Percentiles rank a stretch among this genome's conserved stretches.
Evolutionary conservation across 2,888 invertebrate species (phyloP).

Genomic region (Notocelia uddmanniana): DNA sequence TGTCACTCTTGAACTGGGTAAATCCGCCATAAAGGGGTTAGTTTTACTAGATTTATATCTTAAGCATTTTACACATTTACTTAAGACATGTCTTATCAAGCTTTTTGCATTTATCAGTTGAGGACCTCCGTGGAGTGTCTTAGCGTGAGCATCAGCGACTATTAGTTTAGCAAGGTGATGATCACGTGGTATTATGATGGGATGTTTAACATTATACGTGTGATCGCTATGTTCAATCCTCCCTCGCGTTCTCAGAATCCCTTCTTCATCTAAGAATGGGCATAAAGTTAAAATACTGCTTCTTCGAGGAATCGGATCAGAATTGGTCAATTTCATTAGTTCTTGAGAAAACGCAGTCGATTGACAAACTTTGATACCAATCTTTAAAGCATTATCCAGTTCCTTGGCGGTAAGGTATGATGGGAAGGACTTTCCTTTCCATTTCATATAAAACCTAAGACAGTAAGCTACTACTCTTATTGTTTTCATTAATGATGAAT

Average conservation of each 20-base stretch:
- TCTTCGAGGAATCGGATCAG: not conserved
- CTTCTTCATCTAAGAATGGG: conserved; percentile 50
- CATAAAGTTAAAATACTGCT: conserved; percentile 39
- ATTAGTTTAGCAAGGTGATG: conserved; percentile 46
- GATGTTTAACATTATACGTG: conserved; percentile 48
- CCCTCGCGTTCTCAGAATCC: conserved; percentile 52
- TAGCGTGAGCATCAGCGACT: conserved; percentile 39
- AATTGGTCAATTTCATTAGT: not conserved
- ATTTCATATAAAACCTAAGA: not conserved
- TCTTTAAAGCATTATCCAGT: conserved; percentile 7
- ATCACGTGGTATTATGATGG: conserved; percentile 48
- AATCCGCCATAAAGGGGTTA: conserved; percentile 26
- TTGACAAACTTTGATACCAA: conserved; percentile 5
- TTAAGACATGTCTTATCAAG: not conserved
- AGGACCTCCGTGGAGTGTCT: conserved; percentile 52
- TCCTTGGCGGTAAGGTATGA: conserved; percentile 8
- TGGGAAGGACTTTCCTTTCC: not conserved
- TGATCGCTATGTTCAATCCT: conserved; percentile 47
- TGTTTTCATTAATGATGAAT: conserved; percentile 42
- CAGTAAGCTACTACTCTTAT: conserved; percentile 12
- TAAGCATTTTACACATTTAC: conserved; percentile 26
- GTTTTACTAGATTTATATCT: not conserved
- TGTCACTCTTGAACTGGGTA: conserved; percentile 28
- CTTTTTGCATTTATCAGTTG: conserved; percentile 47
- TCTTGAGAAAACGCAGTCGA: not conserved